Conservation (phyloP, 2,888 invertebrate species). For the Lathronympha strigana region DNA sequence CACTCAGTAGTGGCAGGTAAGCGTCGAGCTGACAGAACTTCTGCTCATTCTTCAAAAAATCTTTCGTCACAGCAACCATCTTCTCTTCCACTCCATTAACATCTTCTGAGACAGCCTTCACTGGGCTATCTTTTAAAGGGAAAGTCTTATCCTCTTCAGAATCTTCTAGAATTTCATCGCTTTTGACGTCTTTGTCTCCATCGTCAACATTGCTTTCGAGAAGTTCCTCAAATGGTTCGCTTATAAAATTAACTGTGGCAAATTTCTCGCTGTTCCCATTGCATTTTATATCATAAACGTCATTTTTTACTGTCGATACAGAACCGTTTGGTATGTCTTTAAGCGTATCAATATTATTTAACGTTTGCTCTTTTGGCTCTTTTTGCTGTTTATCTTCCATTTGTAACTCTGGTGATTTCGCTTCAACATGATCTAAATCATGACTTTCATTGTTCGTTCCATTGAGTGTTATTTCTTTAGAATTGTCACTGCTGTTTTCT, state of each 20-base stretch:
- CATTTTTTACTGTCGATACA: conserved; percentile 36
- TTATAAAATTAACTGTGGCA: conserved; percentile 73
- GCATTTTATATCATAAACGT: conserved; percentile 50
- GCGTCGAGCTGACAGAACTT: conserved; percentile 72
- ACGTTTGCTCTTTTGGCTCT: conserved; percentile 13
- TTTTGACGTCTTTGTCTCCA: conserved; percentile 61
- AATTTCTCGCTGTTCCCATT: conserved; percentile 69
- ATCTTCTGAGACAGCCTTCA: conserved; percentile 41
- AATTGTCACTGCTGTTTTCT: conserved; percentile 40
- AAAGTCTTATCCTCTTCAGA: conserved; percentile 21
- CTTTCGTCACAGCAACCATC: conserved; percentile 64
- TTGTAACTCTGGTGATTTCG: conserved; percentile 15
- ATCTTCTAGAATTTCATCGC: conserved; percentile 41
- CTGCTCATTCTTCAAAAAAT: conserved; percentile 80
- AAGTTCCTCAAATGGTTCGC: conserved; percentile 74
- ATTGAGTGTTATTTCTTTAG: conserved; percentile 43
- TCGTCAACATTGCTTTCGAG: conserved; percentile 78
- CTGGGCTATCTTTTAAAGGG: conserved; percentile 18
- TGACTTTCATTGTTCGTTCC: conserved; percentile 43
- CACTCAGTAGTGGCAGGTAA: conserved; percentile 71
- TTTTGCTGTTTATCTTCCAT: conserved; percentile 8
- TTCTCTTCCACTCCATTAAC: conserved; percentile 53
- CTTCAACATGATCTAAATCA: conserved; percentile 27
- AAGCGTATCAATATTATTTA: conserved; percentile 14
- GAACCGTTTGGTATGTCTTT: conserved; percentile 46